Conservation (phyloP, 2,797 vertebrate species). For the Spea hammondii region DNA sequence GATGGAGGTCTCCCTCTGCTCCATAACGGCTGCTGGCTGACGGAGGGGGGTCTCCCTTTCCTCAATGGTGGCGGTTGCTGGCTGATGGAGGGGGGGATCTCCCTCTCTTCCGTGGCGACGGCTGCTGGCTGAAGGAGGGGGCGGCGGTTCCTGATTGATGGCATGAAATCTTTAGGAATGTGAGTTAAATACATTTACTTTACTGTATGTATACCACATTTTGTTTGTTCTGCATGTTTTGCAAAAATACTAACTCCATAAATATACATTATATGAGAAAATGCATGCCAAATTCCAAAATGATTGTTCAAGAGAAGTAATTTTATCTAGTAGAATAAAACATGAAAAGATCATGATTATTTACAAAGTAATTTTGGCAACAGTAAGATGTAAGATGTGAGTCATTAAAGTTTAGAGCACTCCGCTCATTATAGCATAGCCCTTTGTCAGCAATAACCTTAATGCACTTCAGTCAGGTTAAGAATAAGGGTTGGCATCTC, state of each 20-base stretch:
- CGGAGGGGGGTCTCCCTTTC: too few species aligned
- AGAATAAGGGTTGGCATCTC: conserved; percentile 10
- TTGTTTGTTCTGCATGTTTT: too few species aligned
- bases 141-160: too few species aligned
- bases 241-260: not conserved
- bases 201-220: too few species aligned
- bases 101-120: too few species aligned
- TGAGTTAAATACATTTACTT: too few species aligned
- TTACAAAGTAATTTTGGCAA: not conserved
- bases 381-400: not conserved
- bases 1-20: too few species aligned
- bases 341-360: not conserved
- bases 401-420: conserved; percentile 9
- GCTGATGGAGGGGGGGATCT: too few species aligned
- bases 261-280: not conserved
- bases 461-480: conserved; percentile 3
- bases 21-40: too few species aligned
- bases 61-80: too few species aligned
- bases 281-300: not conserved
- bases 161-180: too few species aligned
- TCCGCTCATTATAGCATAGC: conserved; percentile 8
- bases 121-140: too few species aligned
- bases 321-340: not conserved
- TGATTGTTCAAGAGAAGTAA: not conserved
- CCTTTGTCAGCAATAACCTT: conserved; percentile 10